Base-by-base conservation (phyloP, 1,140 invertebrate species). In the Pogonognathellus flavescens region DNA sequence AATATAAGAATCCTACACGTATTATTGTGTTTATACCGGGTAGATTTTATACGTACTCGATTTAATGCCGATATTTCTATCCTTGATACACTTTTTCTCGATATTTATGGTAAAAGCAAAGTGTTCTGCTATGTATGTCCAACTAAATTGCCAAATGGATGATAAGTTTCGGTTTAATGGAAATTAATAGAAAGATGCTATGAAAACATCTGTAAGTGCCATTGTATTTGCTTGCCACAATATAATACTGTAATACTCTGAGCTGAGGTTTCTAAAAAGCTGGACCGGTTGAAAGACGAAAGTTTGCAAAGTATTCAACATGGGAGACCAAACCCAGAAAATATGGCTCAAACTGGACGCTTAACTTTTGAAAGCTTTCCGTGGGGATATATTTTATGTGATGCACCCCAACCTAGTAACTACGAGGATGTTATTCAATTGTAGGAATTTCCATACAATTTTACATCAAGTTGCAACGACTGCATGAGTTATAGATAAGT, bases 311-410 rank as follows among this genome's bases (percentile, higher is more conserved):
- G 31, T 41, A 41, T 41, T 41, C 31, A 41, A 41, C 31, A 6
- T 41, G 31, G 31, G 31, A 41, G 31, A n/a, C n/a, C 31, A 41
- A 41, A 41, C 31, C 31, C 31, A 41, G 31, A 41, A 14, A 55
- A 55, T 55, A 55, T 55, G 53, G 11, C 53, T 31, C 59, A 5
- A 4, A 22, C 62, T 66, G 62, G 62, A 66, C 62, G 14, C 20
- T 66, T 66, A 66, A 66, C 62, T 66, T 66, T 14, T 66, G 62
- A 66, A 66, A 66, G 62, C 62, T 25, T 66, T 6, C 62, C 25
- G 22, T 66, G 25, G 13, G 62, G 25, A 14, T 66, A 66, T 66
- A 66, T 66, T 25, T 66, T 66, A 66, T 66, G 62, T 9, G 31
- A 3, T 41, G 31, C 31, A 41, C 31, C 31, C 31, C 31, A 41